Percentiles rank a stretch among this genome's conserved stretches.
Conservation (phyloP, 92 coral and sea anemone species). For the Paramuricea clavata region DNA sequence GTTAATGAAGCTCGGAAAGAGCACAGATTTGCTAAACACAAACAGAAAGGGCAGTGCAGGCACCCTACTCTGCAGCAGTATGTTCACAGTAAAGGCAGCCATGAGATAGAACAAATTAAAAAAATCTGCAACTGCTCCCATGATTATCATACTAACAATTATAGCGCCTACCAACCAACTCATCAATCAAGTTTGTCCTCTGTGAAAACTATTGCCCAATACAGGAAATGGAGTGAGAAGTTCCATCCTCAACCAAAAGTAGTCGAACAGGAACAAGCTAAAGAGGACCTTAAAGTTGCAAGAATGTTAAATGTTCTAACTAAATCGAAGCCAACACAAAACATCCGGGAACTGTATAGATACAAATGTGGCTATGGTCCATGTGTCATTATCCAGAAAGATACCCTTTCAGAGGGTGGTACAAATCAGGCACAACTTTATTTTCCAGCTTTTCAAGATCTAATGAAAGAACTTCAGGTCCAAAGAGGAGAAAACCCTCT, state of each 20-base stretch:
- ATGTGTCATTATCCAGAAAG: slow-evolving; percentile 70
- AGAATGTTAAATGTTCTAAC: slow-evolving; percentile 64
- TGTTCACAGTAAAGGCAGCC: slow-evolving; percentile 57
- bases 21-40: slow-evolving; percentile 81
- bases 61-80: slow-evolving; percentile 78
- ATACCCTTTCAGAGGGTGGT: slow-evolving; percentile 45
- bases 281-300: slow-evolving; percentile 62
- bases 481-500: slow-evolving; percentile 37
- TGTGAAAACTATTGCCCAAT: slow-evolving; percentile 14
- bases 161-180: slow-evolving; percentile 76
- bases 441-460: slow-evolving; percentile 67
- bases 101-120: slow-evolving; percentile 73
- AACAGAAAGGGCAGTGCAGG: slow-evolving; percentile 76
- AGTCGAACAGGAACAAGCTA: slow-evolving; percentile 22
- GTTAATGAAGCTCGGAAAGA: slow-evolving; percentile 83
- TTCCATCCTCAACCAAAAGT: slow-evolving; percentile 26
- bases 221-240: slow-evolving; percentile 47
- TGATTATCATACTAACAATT: slow-evolving; percentile 72
- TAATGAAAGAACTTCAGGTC: no score
- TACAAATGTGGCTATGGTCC: slow-evolving; percentile 79
- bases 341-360: slow-evolving; percentile 69
- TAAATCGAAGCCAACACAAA: slow-evolving; percentile 71
- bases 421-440: background rate
- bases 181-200: slow-evolving; percentile 62
- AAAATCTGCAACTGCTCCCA: slow-evolving; percentile 78